Percentiles rank a stretch among this genome's conserved stretches.
Conservation (phyloP, 2,888 invertebrate species). For the Acanthococcus lagerstroemiae region DNA sequence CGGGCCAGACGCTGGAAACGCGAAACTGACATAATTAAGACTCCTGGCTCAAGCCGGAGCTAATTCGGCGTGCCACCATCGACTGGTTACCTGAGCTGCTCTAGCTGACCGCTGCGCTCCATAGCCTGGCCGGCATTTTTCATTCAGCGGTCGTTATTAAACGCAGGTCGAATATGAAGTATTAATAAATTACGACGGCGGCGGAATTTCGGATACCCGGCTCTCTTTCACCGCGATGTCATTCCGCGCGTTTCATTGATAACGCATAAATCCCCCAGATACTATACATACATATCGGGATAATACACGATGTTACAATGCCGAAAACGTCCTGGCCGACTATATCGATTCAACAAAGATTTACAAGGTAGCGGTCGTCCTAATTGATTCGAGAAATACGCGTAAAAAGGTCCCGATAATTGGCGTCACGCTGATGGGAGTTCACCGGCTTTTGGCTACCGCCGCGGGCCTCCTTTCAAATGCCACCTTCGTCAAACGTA, state of each 20-base stretch:
- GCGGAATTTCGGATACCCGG: not conserved
- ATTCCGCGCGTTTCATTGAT: constrained; percentile 23
- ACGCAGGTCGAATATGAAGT: not conserved
- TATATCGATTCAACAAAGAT: constrained; percentile 24
- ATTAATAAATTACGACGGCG: constrained; percentile 15
- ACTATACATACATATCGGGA: too few relatives aligned
- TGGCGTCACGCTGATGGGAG: constrained; percentile 32
- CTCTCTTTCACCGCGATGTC: constrained; percentile 2
- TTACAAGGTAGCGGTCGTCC: constrained; percentile 29
- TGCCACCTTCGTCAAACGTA: constrained; percentile 29
- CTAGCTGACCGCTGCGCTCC: not conserved
- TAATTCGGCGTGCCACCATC: too few relatives aligned
- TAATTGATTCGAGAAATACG: constrained; percentile 27
- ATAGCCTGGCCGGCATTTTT: not conserved
- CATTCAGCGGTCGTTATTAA: constrained; percentile 3
- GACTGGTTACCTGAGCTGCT: too few relatives aligned
- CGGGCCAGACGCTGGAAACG: too few relatives aligned
- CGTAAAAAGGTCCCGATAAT: constrained; percentile 28
- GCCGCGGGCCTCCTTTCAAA: constrained; percentile 22
- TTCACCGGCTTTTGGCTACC: constrained; percentile 29
- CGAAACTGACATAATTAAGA: too few relatives aligned
- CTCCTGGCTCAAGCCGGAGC: too few relatives aligned
- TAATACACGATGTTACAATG: too few relatives aligned
- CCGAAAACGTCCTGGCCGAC: not conserved
- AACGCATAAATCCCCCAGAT: constrained; percentile 4